Percentiles rank a stretch among this genome's conserved stretches.
Evolutionary conservation across 2,113 vertebrate species (phyloP).

Genomic region (Python bivittatus): DNA sequence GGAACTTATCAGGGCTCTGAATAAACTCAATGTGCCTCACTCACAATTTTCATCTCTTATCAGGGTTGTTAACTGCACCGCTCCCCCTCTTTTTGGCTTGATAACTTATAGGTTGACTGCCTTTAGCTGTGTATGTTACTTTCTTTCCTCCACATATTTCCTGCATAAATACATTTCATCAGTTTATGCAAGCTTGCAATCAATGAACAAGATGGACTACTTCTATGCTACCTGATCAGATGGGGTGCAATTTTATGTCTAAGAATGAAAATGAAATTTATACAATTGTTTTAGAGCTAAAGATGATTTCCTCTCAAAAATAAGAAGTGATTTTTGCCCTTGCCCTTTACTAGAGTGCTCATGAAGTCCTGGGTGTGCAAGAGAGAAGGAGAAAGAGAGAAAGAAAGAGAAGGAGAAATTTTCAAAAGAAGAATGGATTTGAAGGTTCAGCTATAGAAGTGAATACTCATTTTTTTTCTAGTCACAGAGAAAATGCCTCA

Average conservation of each 20-base stretch:
- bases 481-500: constrained; percentile 31
- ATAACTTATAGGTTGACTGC: constrained; percentile 69
- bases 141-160: constrained; percentile 18
- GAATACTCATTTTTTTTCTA: constrained; percentile 24
- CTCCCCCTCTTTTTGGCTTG: constrained; percentile 67
- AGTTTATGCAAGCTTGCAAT: constrained; percentile 38
- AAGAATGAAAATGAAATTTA: constrained; percentile 33
- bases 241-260: constrained; percentile 3
- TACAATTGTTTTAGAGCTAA: constrained; percentile 19
- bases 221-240: constrained; percentile 24
- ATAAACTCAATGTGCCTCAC: constrained; percentile 86
- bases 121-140: constrained; percentile 63
- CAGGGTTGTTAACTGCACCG: constrained; percentile 79
- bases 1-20: constrained; percentile 87
- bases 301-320: constrained; percentile 40
- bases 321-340: constrained; percentile 51
- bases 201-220: constrained; percentile 20
- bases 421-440: constrained; percentile 27
- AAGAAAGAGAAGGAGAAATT: constrained; percentile 2
- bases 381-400: not conserved
- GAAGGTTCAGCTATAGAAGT: constrained; percentile 1
- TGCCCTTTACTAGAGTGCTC: constrained; percentile 57
- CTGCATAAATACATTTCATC: constrained; percentile 44
- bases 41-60: constrained; percentile 87
- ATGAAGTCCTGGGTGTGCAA: constrained; percentile 23